phyloP scores from a whole-genome alignment of 2,797 vertebrate species.

The Scyliorhinus canicula region DNA sequence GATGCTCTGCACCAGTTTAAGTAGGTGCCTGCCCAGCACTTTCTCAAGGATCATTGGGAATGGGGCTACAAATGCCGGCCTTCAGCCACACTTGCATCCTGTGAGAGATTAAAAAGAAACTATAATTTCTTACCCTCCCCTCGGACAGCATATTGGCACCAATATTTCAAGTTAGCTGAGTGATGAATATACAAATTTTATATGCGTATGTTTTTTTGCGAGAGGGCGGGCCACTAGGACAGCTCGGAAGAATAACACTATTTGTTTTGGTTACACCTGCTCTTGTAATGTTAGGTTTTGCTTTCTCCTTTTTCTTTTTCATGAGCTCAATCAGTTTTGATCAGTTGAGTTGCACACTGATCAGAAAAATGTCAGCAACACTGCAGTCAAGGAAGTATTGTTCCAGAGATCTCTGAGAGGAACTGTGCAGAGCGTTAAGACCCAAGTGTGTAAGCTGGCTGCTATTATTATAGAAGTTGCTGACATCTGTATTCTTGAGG shows the following conservation, averaged over 20 bases:
- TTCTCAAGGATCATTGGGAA: too few relatives aligned
- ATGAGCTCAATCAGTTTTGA: background rate
- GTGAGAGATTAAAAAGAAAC: background rate
- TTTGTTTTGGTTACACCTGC: background rate
- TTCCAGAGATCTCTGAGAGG: background rate
- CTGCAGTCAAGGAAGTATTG: background rate
- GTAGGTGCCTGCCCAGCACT: too few relatives aligned
- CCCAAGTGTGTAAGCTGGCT: background rate
- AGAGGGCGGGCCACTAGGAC: background rate
- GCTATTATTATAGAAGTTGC: background rate
- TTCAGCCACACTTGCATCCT: too few relatives aligned
- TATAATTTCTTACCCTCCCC: background rate
- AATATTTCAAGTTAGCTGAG: background rate
- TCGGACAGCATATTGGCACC: background rate
- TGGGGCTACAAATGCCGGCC: too few relatives aligned
- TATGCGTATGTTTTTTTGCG: too few relatives aligned
- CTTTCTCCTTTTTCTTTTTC: background rate
- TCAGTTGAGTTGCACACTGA: background rate
- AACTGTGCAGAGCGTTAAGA: background rate
- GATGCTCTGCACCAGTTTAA: too few relatives aligned
- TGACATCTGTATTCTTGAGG: conserved; percentile 1
- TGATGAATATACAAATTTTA: too few relatives aligned
- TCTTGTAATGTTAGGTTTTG: background rate
- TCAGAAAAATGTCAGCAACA: background rate
- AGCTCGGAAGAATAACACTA: background rate